A percentile compares a stretch with the other conserved stretches of the same genome.
Evolutionary conservation across 2,797 vertebrate species (phyloP).

Genomic region (Zenarchopterus dispar): DNA sequence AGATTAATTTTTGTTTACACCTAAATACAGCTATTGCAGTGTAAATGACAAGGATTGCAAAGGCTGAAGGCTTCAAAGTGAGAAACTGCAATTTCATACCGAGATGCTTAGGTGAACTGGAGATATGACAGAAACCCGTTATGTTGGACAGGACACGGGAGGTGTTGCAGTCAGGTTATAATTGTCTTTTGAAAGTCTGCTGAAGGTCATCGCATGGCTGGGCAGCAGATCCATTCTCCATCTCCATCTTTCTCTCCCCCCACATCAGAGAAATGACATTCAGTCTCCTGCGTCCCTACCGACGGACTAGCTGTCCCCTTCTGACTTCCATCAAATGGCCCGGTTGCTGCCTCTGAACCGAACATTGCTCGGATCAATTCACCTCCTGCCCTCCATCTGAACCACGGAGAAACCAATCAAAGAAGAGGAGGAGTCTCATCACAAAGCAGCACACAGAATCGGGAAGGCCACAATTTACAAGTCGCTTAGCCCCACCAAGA

Average conservation of each 20-base stretch:
- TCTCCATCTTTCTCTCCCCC: constrained; percentile 23
- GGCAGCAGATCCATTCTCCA: constrained; percentile 52
- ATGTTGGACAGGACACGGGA: constrained; percentile 2
- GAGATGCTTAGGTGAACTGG: constrained; percentile 8
- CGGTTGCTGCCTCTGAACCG: constrained; percentile 53
- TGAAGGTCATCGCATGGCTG: constrained; percentile 65
- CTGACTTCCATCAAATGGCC: constrained; percentile 59
- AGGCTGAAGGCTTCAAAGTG: neutral
- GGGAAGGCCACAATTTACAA: neutral
- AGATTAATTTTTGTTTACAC: neutral
- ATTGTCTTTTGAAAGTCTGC: constrained; percentile 67
- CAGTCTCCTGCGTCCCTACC: constrained; percentile 28
- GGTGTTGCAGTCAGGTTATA: constrained; percentile 50
- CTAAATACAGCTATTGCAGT: neutral
- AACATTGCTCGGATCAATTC: constrained; percentile 71
- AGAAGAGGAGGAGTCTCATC: constrained; percentile 51
- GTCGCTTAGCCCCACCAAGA: constrained; percentile 1
- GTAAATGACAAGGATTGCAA: neutral
- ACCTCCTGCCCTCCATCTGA: constrained; percentile 68
- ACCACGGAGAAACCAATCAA: constrained; percentile 67
- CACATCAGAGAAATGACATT: constrained; percentile 49
- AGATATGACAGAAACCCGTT: constrained; percentile 5
- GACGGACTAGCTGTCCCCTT: constrained; percentile 44
- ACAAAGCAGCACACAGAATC: constrained; percentile 12
- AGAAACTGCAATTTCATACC: constrained; percentile 13